Percentiles rank a stretch among this genome's conserved stretches.
Evolutionary conservation across 2,888 invertebrate species (phyloP).

Genomic region (Drosophila setosimentum): DNA sequence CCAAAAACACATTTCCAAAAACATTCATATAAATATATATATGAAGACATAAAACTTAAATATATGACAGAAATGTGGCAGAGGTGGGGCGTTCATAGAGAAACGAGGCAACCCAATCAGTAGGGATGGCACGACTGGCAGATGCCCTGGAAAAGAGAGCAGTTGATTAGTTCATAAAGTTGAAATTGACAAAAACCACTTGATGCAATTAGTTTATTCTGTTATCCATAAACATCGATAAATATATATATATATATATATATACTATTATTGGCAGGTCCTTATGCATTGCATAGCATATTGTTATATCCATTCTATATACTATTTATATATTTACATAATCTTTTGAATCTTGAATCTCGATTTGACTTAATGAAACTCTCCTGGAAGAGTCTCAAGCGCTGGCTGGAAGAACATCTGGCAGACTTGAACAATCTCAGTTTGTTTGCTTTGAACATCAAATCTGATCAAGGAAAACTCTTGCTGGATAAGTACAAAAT

Average conservation of each 20-base stretch:
- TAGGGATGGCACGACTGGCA: neutral
- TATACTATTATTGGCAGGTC: neutral
- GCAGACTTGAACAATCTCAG: neutral
- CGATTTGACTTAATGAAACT: neutral
- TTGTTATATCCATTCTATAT: neutral
- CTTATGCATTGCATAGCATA: too few relatives aligned
- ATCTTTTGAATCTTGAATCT: too few relatives aligned
- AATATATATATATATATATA: too few relatives aligned
- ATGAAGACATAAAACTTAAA: conserved; percentile 34
- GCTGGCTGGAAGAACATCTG: neutral
- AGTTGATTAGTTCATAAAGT: neutral
- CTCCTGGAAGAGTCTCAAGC: neutral
- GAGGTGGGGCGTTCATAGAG: neutral
- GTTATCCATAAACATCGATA: too few relatives aligned
- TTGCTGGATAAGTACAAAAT: neutral
- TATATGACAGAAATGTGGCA: neutral
- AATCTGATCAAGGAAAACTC: neutral
- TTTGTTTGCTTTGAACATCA: neutral
- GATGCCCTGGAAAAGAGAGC: neutral
- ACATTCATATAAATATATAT: too few relatives aligned
- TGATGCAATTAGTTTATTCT: too few relatives aligned
- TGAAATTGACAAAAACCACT: neutral
- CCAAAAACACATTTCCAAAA: conserved; percentile 41
- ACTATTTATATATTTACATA: neutral
- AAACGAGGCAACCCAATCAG: conserved; percentile 3